These are phyloP conservation scores for Sphecodes monilicornis DNA, from an alignment of 2,888 invertebrate species.

Conservation along the genomic window DNA sequence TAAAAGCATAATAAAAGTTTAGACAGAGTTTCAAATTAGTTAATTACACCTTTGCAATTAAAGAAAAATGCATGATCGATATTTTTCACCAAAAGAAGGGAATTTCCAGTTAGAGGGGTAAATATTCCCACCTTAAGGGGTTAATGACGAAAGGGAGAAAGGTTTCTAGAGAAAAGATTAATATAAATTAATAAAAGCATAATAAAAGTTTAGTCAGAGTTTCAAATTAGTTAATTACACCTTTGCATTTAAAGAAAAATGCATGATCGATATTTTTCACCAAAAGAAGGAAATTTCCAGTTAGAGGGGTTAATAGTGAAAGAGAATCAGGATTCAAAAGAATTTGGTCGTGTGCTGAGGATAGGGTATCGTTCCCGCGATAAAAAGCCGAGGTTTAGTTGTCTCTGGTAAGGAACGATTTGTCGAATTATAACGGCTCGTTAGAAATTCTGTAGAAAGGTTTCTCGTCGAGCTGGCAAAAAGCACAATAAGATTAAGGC, in stretches of 20 bases:
- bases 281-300: not conserved
- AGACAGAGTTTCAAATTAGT: too few species aligned
- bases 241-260: not conserved
- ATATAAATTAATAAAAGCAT: too few species aligned
- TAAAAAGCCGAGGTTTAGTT: not conserved
- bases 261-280: not conserved
- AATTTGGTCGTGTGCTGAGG: not conserved
- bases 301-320: not conserved
- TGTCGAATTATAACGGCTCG: constrained; percentile 3
- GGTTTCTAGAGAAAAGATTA: not conserved
- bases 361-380: not conserved
- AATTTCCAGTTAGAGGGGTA: too few species aligned
- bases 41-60: too few species aligned
- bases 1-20: not conserved
- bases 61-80: not conserved
- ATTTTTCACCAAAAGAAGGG: not conserved
- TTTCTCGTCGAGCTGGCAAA: not conserved
- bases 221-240: not conserved
- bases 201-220: not conserved
- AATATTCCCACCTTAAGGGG: too few species aligned
- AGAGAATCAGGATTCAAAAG: not conserved
- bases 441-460: constrained; percentile 4
- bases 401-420: not conserved
- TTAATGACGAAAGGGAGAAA: too few species aligned
- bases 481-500: not conserved